Evolutionary conservation across 2,113 vertebrate genomes (phyloP).

Genomic region (human (Homo sapiens)): DNA sequence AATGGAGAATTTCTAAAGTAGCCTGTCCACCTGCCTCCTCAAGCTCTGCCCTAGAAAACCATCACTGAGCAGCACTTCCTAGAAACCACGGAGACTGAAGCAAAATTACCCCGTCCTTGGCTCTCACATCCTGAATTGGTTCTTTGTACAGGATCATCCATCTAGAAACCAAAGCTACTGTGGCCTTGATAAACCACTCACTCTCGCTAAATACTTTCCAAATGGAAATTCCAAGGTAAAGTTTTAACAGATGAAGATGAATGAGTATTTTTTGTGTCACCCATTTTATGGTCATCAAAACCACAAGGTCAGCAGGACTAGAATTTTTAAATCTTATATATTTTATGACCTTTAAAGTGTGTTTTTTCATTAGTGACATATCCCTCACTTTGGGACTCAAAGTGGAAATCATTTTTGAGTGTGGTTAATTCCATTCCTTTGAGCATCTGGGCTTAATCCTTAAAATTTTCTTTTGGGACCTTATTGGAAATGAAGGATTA

Average conservation of each 20-base stretch:
- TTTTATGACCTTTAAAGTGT: background rate
- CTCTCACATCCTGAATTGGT: background rate
- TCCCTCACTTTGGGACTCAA: background rate
- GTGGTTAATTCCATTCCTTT: background rate
- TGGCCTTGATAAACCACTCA: background rate
- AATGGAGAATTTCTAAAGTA: background rate
- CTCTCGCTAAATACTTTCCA: background rate
- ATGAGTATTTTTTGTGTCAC: background rate
- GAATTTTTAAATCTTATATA: background rate
- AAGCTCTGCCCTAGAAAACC: background rate
- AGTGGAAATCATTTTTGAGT: background rate
- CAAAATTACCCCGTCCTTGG: rapidly evolving
- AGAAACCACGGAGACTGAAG: background rate
- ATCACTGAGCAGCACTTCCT: background rate
- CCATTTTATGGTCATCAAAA: constrained; percentile 3
- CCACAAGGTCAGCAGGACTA: background rate
- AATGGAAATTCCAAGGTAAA: constrained; percentile 41
- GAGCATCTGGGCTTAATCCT: background rate
- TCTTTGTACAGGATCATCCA: background rate
- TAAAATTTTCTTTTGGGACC: background rate
- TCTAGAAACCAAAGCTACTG: background rate
- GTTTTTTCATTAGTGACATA: background rate
- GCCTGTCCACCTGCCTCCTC: background rate
- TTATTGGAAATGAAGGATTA: background rate
- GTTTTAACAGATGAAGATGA: background rate